Base-by-base conservation (phyloP, 2,888 invertebrate species). In the Oegoconia quadripuncta region DNA sequence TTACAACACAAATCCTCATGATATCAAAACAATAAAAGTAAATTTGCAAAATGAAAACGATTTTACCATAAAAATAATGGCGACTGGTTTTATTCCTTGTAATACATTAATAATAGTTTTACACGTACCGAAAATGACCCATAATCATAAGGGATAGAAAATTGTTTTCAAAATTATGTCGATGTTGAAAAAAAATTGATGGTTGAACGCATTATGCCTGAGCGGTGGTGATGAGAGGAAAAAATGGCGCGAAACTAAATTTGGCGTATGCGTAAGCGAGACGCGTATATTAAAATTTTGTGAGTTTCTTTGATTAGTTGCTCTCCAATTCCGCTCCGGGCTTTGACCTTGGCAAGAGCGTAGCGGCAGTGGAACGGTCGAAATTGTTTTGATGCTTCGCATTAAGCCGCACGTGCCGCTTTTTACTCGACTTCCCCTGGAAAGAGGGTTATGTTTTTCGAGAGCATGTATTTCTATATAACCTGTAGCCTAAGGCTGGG, bases 91-190 rank as follows among this genome's bases (percentile, higher is more conserved):
- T 58, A 59, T 67, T 62, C 64, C 69, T 68, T 69, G 65, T 77
- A 79, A 78, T 77, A 76, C 63, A 80, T 78, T 81, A 83, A 80
- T 81, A 77, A 82, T 83, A 84, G 83, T 82, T 80, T 69, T 67
- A 69, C 71, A 66, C 72, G 64, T 64, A 65, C 55, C 66, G 69
- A 62, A 83, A 83, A 84, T 83, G 70, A 79, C 70, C 76, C 75
- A 71, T 83, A 84, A 84, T 86, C 77, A 82, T 71, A 82, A 66
- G 73, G 78, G 78, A 84, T 84, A 86, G 83, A 79, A 81, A 81
- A 84, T 86, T 81, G 74, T 83, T 82, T 82, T 72, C 65, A 70
- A 77, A 81, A 79, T 77, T 64, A 81, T 64, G 74, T 46, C 37
- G 47, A 53, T 43, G 51, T 55, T 40, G 50, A 74, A 82, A 79